phyloP scores from a whole-genome alignment of 1,140 invertebrate species.

The Chelonus insularis region DNA sequence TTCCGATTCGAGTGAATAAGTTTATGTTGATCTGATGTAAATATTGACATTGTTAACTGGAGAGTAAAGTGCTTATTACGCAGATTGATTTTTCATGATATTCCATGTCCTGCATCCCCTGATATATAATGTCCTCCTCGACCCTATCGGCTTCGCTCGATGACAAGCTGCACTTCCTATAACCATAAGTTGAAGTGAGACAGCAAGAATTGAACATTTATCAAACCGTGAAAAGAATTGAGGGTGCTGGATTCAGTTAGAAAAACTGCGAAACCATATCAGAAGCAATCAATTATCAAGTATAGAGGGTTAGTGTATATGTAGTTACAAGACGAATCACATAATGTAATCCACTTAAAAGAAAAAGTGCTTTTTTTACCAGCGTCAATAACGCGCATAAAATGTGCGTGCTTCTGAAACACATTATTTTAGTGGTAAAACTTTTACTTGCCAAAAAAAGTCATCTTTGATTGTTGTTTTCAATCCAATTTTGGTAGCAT shows the following conservation, averaged over 20 bases:
- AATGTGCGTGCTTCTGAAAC: conserved; percentile 4
- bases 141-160: background rate
- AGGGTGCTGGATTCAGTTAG: conserved; percentile 39
- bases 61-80: conserved; percentile 37
- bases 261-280: conserved; percentile 55
- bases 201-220: background rate
- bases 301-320: conserved; percentile 43
- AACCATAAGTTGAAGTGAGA: background rate
- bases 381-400: background rate
- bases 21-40: conserved; percentile 45
- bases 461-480: too few species aligned
- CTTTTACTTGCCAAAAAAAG: too few species aligned
- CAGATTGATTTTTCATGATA: conserved; percentile 49
- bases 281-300: conserved; percentile 56
- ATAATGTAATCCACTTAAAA: conserved; percentile 24
- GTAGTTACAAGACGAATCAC: conserved; percentile 29
- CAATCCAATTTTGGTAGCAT: too few species aligned
- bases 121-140: background rate
- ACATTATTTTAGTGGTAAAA: background rate
- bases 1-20: conserved; percentile 2
- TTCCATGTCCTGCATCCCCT: background rate
- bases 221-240: background rate
- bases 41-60: conserved; percentile 46
- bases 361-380: conserved; percentile 17
- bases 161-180: background rate